phyloP scores from a whole-genome alignment of 2,113 vertebrate species.

The Neogobius melanostomus region DNA sequence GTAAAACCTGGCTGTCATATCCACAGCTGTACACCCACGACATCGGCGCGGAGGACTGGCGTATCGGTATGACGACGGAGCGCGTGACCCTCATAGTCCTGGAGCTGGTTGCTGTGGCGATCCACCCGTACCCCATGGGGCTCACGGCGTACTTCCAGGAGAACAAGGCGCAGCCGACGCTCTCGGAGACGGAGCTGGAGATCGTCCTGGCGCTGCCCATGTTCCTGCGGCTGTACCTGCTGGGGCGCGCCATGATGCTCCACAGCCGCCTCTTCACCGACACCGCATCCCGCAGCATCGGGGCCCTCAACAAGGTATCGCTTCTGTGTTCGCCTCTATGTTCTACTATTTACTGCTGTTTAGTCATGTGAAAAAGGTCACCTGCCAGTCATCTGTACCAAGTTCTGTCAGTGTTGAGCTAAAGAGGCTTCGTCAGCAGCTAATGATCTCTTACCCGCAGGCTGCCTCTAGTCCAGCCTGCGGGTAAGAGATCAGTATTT shows the following conservation, averaged over 20 bases:
- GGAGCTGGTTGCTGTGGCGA: constrained; percentile 86
- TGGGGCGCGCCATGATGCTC: constrained; percentile 90
- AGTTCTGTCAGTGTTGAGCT: too few species aligned
- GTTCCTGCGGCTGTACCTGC: constrained; percentile 93
- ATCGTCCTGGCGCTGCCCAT: constrained; percentile 92
- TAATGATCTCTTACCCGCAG: too few species aligned
- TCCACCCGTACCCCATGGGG: constrained; percentile 87
- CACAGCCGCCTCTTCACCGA: constrained; percentile 94
- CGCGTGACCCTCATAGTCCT: constrained; percentile 86
- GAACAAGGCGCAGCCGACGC: constrained; percentile 71
- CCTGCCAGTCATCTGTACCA: too few species aligned
- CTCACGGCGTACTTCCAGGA: constrained; percentile 72
- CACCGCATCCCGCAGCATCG: constrained; percentile 91
- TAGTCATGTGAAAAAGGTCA: too few species aligned
- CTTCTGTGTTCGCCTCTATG: background rate
- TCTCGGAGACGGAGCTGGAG: constrained; percentile 88
- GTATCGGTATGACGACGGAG: constrained; percentile 91
- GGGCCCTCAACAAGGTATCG: constrained; percentile 91
- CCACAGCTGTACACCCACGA: constrained; percentile 92
- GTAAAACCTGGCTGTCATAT: background rate
- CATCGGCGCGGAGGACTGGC: constrained; percentile 91
- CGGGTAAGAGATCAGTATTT: too few species aligned
- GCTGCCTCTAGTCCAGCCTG: too few species aligned
- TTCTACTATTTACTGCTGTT: too few species aligned
- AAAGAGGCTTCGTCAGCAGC: too few species aligned